Base-by-base conservation (phyloP, 2,888 invertebrate species). In the Agrochola macilenta region DNA sequence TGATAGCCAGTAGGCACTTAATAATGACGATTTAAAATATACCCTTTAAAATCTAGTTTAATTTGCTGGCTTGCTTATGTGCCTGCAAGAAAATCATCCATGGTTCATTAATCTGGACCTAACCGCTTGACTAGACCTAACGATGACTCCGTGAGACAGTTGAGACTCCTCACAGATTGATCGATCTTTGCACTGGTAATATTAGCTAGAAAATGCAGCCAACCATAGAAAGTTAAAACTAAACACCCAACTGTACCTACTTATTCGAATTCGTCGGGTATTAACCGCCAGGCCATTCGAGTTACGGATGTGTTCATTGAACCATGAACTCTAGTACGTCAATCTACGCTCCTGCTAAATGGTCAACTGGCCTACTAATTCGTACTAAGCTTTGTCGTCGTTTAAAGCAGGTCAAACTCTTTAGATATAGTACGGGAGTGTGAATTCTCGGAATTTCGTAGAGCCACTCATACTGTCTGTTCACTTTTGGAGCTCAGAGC, bases 241-340 rank as follows among this genome's bases (percentile, higher is more conserved):
- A 43, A 69, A 54, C 64, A 84, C 35, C 43, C 60, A 54, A 60
- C 39, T 61, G 39, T 60, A 60, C 30, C 30, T 30, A 30, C 30
- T 2, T 30, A 30, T 60, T 72, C 5, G 52, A 52, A 71, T 71
- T 63, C n/a, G 78, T 63, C 61, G 57, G 66, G 64, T 78, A 64
- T 58, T 81, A 79, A 84, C 68, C 58, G 68, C 54, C 68, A 79
- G 79, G 84, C 66, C 84, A 70, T 79, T 61, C 54, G 26, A 79
- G 30, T 72, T 72, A 72, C 64, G 81, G 84, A 84, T 81, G 80
- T 81, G 52, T 80, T 72, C 39, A 69, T 79, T 81, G 68, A 79
- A 84, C 71, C 79, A 39, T 79, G 84, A 69, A 81, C 84, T 81
- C 63, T 66, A 63, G 49, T 78, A 71, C 57, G 64, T 54, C 69